Base-by-base conservation (phyloP, 1,140 invertebrate species). In the Orussus abietinus region DNA sequence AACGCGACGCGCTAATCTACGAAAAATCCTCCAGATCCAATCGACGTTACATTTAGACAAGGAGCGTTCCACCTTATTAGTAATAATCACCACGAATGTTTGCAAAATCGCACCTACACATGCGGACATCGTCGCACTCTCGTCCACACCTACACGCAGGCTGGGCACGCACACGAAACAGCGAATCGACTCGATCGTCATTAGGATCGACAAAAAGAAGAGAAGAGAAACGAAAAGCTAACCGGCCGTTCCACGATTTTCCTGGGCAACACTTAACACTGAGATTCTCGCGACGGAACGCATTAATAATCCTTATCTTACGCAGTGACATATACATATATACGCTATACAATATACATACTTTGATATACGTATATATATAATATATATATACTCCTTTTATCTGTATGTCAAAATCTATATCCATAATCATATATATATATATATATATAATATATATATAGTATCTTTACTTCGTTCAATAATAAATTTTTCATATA, bases 231-330 rank as follows among this genome's bases (percentile, higher is more conserved):
- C n/a, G n/a, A n/a, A n/a, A n/a, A n/a, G n/a, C n/a, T n/a, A n/a
- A n/a, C n/a, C n/a, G n/a, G n/a, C n/a, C n/a, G n/a, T n/a, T n/a
- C n/a, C n/a, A n/a, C n/a, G n/a, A n/a, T 38, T 46, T 44, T 30
- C 49, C 31, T 30, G 53, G 44, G 50, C 42, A 48, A 53, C 43
- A 50, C 44, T 41, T 35, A 51, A 52, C 49, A 53, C 53, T 59
- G 59, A 62, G 58, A 62, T 61, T 62, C 59, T 50, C 45, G 49
- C 46, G 39, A 38, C 43, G 37, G 12, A 50, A 50, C 34, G n/a
- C n/a, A n/a, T n/a, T n/a, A 42, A 20, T 45, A 42, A 28, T 13
- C 30, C 19, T 35, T 42, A 37, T 33, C 30, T n/a, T n/a, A n/a
- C n/a, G 15, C 32, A 38, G 31, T 38, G 17, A 34, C 28, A 46